phyloP scores from a whole-genome alignment of 2,113 vertebrate species.

The Gopherus flavomarginatus region DNA sequence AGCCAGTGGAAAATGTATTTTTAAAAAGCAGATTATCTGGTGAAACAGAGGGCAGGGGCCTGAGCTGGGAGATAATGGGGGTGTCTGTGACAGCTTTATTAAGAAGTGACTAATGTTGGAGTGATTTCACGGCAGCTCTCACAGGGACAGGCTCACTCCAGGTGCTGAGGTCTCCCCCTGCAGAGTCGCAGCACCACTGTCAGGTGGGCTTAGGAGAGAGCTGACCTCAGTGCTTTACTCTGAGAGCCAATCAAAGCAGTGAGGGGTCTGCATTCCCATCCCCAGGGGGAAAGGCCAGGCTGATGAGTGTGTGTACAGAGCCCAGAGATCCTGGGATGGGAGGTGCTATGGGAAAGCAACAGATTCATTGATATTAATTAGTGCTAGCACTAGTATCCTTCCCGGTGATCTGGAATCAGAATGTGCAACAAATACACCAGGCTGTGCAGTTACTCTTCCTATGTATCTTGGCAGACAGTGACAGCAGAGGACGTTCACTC shows the following conservation, averaged over 20 bases:
- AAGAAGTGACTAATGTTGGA: conserved; percentile 65
- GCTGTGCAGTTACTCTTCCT: not conserved
- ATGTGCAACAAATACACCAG: rapidly evolving
- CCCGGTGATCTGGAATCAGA: too few species aligned
- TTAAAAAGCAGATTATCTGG: conserved; percentile 77
- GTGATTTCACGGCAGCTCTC: conserved; percentile 59
- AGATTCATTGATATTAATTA: rapidly evolving
- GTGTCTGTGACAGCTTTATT: conserved; percentile 75
- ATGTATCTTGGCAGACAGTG: not conserved
- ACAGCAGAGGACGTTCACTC: not conserved
- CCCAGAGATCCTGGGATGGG: not conserved
- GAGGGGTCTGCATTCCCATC: not conserved
- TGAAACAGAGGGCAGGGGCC: conserved; percentile 76
- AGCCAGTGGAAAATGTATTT: conserved; percentile 69
- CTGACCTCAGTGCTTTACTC: not conserved
- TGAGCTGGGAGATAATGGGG: conserved; percentile 58
- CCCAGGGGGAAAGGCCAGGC: not conserved
- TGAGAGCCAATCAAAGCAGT: not conserved
- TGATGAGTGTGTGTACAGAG: not conserved
- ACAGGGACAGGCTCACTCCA: not conserved
- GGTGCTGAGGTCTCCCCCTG: not conserved
- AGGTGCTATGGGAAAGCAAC: rapidly evolving
- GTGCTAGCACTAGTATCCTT: not conserved
- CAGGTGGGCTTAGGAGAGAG: not conserved
- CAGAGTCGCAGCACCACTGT: not conserved